These are phyloP conservation scores for Atta texana DNA, from an alignment of 1,140 invertebrate genomes.

Conservation along the genomic window DNA sequence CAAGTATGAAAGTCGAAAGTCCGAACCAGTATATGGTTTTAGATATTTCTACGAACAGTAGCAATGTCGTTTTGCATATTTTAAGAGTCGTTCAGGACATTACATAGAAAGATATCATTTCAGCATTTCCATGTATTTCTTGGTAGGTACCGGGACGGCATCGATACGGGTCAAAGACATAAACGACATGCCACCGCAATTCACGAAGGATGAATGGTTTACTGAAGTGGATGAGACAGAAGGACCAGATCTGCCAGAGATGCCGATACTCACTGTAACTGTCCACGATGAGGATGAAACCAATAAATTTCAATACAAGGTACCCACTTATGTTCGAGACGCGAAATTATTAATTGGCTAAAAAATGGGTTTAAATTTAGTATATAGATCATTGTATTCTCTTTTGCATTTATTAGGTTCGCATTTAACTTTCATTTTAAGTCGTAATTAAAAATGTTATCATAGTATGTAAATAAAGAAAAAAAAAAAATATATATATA, in stretches of 20 bases:
- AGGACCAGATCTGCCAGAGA: constrained; percentile 96
- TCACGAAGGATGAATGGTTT: constrained; percentile 98
- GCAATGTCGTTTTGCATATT: constrained; percentile 38
- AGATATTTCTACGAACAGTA: neutral
- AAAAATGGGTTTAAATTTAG: neutral
- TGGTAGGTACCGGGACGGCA: constrained; percentile 93
- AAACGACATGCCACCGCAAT: constrained; percentile 98
- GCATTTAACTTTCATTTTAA: neutral
- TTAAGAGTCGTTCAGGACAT: constrained; percentile 30
- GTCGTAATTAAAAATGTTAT: neutral
- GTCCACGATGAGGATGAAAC: constrained; percentile 98
- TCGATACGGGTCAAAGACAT: constrained; percentile 98
- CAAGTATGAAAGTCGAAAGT: constrained; percentile 23
- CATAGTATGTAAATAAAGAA: neutral
- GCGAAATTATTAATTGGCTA: neutral
- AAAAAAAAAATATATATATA: neutral
- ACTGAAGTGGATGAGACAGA: constrained; percentile 99
- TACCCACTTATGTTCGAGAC: constrained; percentile 68
- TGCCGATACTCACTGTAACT: constrained; percentile 97
- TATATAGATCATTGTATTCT: neutral
- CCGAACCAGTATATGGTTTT: neutral
- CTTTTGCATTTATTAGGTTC: neutral
- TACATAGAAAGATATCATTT: neutral
- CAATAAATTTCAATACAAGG: constrained; percentile 98
- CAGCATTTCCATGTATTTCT: constrained; percentile 27